Percentiles rank a stretch among this genome's conserved stretches.
Conservation (phyloP, 2,888 invertebrate species). For the Meta bourneti region DNA sequence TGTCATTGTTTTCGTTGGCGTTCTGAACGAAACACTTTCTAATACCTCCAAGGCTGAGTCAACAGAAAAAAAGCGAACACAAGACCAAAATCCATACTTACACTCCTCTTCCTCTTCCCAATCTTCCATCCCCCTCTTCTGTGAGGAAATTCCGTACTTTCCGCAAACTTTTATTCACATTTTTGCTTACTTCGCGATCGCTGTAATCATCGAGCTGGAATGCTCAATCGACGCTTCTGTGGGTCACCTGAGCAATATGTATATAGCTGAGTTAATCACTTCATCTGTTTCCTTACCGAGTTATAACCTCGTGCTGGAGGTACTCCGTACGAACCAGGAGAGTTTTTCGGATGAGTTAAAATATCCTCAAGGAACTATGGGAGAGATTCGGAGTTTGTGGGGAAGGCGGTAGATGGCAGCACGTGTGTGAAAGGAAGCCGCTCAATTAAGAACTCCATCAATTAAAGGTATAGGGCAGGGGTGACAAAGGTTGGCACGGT, state of each 20-base stretch:
- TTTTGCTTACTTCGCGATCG: neutral
- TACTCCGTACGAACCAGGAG: slow-evolving; percentile 2
- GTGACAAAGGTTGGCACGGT: no score
- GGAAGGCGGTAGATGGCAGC: slow-evolving; percentile 27
- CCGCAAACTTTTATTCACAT: slow-evolving; percentile 14
- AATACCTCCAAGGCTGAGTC: slow-evolving; percentile 39
- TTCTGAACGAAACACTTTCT: slow-evolving; percentile 14
- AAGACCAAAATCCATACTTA: slow-evolving; percentile 49
- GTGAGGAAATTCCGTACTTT: neutral
- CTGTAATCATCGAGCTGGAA: neutral
- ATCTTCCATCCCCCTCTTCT: slow-evolving; percentile 35
- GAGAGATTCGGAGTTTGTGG: slow-evolving; percentile 8
- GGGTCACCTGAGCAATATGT: slow-evolving; percentile 28
- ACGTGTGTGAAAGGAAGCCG: neutral
- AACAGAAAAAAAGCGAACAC: slow-evolving; percentile 14
- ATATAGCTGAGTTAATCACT: slow-evolving; percentile 30
- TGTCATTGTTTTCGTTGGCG: slow-evolving; percentile 20
- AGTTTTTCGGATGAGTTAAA: slow-evolving; percentile 29
- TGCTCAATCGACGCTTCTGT: neutral
- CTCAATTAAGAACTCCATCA: neutral
- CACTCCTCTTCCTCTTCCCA: slow-evolving; percentile 40
- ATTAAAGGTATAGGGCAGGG: no score
- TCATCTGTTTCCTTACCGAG: slow-evolving; percentile 46
- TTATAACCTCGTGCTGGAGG: slow-evolving; percentile 33
- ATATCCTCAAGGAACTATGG: slow-evolving; percentile 48